These are phyloP conservation scores for Oegoconia quadripuncta DNA, from an alignment of 2,888 invertebrate species.

Conservation along the genomic window DNA sequence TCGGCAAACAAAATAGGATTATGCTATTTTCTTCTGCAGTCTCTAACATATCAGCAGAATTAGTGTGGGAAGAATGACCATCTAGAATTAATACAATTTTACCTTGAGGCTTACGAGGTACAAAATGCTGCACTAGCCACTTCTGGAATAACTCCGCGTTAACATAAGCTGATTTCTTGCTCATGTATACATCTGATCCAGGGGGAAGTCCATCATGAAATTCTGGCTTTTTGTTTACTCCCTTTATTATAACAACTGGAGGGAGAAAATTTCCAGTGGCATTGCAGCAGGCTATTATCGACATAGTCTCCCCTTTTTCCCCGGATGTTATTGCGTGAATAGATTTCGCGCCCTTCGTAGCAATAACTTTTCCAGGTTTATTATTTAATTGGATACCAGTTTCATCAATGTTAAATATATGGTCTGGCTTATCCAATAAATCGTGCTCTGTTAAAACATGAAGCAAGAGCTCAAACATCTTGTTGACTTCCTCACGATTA, in stretches of 20 bases:
- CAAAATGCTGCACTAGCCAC: conserved; percentile 23
- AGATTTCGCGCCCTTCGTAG: conserved; percentile 29
- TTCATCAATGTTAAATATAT: conserved; percentile 9
- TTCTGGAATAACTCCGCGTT: conserved; percentile 20
- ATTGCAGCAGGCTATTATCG: conserved; percentile 7
- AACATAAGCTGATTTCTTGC: conserved; percentile 6
- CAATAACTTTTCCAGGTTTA: conserved; percentile 21
- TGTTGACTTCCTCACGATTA: conserved; percentile 25
- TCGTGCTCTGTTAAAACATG: conserved; percentile 21
- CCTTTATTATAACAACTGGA: conserved; percentile 4
- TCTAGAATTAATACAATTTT: conserved; percentile 28
- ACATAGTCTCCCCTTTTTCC: conserved; percentile 10
- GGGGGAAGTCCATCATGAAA: conserved; percentile 16
- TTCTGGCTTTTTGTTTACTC: conserved; percentile 16
- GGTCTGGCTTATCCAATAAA: conserved; percentile 19
- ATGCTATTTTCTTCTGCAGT: conserved; percentile 25
- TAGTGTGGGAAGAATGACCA: conserved; percentile 26
- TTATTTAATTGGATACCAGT: conserved; percentile 5
- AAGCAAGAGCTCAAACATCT: conserved; percentile 24
- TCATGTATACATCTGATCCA: conserved; percentile 19
- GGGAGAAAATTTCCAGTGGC: conserved; percentile 4
- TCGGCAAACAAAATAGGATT: conserved; percentile 19
- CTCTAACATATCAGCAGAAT: conserved; percentile 23
- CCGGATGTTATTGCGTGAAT: conserved; percentile 8
- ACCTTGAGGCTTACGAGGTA: conserved; percentile 23